Evolutionary conservation across 2,888 invertebrate genomes (phyloP).

Genomic region (Morpho achilles): DNA sequence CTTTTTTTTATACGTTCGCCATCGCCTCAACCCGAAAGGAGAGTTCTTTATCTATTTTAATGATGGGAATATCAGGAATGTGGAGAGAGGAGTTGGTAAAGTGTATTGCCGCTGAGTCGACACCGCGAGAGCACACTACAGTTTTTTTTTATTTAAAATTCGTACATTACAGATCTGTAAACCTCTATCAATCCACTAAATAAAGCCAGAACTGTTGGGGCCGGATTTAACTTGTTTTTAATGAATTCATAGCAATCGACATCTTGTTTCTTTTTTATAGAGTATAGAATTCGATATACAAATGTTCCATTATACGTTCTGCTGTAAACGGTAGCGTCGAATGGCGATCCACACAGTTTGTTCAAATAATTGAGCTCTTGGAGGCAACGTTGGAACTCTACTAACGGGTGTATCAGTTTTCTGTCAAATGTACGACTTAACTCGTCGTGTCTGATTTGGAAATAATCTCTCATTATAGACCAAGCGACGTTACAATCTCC

Average conservation of each 20-base stretch:
- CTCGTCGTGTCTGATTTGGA: slow-evolving; percentile 13
- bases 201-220: slow-evolving; percentile 8
- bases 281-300: slow-evolving; percentile 32
- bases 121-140: no score
- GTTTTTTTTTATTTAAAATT: neutral
- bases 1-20: no score
- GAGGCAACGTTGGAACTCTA: slow-evolving; percentile 40
- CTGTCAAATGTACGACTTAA: slow-evolving; percentile 24
- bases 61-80: no score
- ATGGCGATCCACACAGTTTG: slow-evolving; percentile 38
- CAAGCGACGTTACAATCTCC: slow-evolving; percentile 28
- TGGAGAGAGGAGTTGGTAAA: no score
- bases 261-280: neutral
- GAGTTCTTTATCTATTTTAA: no score
- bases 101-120: no score
- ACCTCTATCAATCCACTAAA: slow-evolving; percentile 3
- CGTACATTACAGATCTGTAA: slow-evolving; percentile 6
- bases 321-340: slow-evolving; percentile 30
- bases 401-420: slow-evolving; percentile 28
- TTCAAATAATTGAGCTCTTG: slow-evolving; percentile 42
- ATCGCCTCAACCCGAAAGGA: no score
- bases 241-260: slow-evolving; percentile 8
- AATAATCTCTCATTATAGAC: slow-evolving; percentile 27
- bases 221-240: slow-evolving; percentile 1
- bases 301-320: slow-evolving; percentile 40